These are phyloP conservation scores for Gallinago undulata DNA, from an alignment of 2,113 vertebrate species.

Conservation along the genomic window DNA sequence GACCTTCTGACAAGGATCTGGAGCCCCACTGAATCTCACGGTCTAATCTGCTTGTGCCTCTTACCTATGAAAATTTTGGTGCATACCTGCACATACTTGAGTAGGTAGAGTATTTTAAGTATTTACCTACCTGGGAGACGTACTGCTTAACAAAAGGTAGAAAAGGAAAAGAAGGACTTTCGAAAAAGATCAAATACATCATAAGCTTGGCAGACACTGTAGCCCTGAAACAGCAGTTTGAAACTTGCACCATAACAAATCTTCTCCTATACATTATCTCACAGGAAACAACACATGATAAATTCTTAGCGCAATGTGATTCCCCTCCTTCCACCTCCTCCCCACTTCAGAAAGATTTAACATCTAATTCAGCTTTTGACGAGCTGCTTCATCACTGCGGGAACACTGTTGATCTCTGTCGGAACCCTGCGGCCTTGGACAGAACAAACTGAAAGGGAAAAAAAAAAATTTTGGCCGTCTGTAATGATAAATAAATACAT, in stretches of 20 bases:
- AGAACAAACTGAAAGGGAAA: conserved; percentile 74
- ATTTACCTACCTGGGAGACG: conserved; percentile 23
- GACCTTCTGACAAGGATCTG: not conserved
- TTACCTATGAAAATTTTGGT: not conserved
- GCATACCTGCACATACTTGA: not conserved
- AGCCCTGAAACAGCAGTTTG: conserved; percentile 84
- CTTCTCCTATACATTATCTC: conserved; percentile 81
- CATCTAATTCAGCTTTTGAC: conserved; percentile 86
- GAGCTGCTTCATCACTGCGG: conserved; percentile 80
- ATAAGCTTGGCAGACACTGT: conserved; percentile 77
- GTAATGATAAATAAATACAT: conserved; percentile 84
- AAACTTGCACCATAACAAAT: conserved; percentile 80
- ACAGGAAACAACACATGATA: conserved; percentile 82
- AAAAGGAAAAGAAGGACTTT: conserved; percentile 50
- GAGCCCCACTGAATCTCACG: not conserved
- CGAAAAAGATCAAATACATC: conserved; percentile 77
- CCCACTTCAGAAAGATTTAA: conserved; percentile 86
- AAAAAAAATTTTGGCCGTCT: conserved; percentile 37
- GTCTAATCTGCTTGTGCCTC: not conserved
- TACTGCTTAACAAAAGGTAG: not conserved
- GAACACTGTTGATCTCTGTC: conserved; percentile 82
- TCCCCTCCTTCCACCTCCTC: conserved; percentile 73
- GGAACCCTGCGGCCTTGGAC: conserved; percentile 81
- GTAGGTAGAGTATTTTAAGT: not conserved
- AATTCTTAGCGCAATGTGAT: conserved; percentile 79